Evolutionary conservation across 1,140 invertebrate species (phyloP).

Genomic region (Branchinecta lynchi): DNA sequence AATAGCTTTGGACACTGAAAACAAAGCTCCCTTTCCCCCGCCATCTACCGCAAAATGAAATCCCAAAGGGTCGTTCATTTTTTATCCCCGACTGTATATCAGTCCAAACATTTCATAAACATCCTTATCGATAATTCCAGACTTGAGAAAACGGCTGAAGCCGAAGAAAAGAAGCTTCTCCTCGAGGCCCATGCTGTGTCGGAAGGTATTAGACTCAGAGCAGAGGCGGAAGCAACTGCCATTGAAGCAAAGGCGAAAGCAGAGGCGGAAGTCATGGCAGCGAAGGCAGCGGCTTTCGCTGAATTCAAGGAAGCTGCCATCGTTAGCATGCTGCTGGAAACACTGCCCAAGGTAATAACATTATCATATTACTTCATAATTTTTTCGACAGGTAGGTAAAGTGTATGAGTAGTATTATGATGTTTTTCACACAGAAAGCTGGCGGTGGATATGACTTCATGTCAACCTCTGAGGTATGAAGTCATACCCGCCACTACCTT

Average conservation of each 20-base stretch:
- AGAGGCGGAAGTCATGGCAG: conserved; percentile 88
- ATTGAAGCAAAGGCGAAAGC: conserved; percentile 85
- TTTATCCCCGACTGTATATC: background rate
- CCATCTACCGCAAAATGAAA: background rate
- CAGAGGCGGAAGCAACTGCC: conserved; percentile 83
- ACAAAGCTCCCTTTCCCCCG: background rate
- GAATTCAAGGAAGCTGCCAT: conserved; percentile 92
- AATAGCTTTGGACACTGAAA: background rate
- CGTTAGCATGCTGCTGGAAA: conserved; percentile 91
- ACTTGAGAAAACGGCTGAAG: conserved; percentile 83
- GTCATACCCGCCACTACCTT: no score
- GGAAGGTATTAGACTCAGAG: conserved; percentile 61
- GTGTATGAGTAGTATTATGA: background rate
- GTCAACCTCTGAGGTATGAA: no score
- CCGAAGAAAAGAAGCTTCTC: conserved; percentile 64
- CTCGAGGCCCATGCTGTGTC: conserved; percentile 87
- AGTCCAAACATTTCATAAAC: conserved; percentile 13
- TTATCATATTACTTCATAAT: background rate
- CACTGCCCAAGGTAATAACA: conserved; percentile 68
- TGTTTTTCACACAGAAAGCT: no score
- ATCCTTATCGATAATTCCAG: conserved; percentile 33
- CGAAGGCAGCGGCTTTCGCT: conserved; percentile 90
- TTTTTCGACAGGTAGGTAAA: background rate
- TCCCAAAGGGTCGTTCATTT: no score
- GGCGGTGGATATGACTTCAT: no score